A percentile compares a stretch with the other conserved stretches of the same genome.
phyloP scores from a whole-genome alignment of 2,888 invertebrate species.

The Hyppa rectilinea region DNA sequence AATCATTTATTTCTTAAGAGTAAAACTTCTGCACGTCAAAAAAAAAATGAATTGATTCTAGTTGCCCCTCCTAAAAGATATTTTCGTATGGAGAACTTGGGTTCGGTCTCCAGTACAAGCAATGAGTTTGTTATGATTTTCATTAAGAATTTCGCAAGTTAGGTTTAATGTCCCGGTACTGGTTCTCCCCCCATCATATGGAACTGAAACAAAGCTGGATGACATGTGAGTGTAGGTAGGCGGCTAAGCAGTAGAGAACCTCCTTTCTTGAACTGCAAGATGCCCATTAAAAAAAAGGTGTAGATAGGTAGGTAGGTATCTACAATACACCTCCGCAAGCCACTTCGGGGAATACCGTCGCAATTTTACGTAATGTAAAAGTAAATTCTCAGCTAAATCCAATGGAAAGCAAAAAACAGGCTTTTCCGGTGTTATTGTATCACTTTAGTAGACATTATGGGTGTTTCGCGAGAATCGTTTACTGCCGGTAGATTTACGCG shows the following conservation, averaged over 20 bases:
- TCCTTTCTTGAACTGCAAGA: too few species aligned
- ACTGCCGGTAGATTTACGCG: constrained; percentile 74
- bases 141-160: neutral
- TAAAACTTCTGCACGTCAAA: too few species aligned
- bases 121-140: neutral
- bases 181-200: neutral
- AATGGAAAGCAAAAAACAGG: constrained; percentile 55
- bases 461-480: constrained; percentile 68
- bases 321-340: neutral
- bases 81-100: too few species aligned
- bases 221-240: neutral
- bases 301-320: neutral
- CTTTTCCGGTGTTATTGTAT: constrained; percentile 61
- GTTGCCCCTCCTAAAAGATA: too few species aligned
- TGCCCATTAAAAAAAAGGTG: too few species aligned
- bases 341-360: neutral
- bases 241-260: too few species aligned
- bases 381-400: constrained; percentile 49
- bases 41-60: too few species aligned
- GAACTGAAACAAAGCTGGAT: neutral
- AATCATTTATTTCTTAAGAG: too few species aligned
- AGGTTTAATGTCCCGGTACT: too few species aligned
- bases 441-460: constrained; percentile 68
- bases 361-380: constrained; percentile 13
- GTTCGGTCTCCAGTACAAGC: too few species aligned